These are phyloP conservation scores for Hylia prasina DNA, from an alignment of 2,113 vertebrate genomes.

Conservation along the genomic window DNA sequence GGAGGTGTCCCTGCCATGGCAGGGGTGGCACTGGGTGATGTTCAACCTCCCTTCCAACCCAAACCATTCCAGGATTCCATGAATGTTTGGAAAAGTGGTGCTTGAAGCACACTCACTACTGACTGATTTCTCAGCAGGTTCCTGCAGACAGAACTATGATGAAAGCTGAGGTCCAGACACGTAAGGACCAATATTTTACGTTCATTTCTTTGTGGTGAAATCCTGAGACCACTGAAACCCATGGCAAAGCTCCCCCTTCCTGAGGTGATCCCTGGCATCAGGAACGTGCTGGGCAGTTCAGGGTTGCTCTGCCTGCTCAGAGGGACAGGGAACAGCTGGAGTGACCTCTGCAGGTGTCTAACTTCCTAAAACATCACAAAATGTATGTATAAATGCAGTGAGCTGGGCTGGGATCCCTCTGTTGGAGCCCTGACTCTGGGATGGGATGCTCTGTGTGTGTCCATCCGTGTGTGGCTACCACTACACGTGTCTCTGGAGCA, in stretches of 20 bases:
- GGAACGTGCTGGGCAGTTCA: neutral
- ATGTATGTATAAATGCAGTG: neutral
- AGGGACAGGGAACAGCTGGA: neutral
- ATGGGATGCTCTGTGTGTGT: neutral
- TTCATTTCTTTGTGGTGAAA: neutral
- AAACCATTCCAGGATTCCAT: neutral
- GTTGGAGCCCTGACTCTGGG: neutral
- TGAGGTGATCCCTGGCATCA: neutral
- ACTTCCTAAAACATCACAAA: neutral
- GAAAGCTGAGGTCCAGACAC: neutral
- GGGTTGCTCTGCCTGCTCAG: fast-evolving
- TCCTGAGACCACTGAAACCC: neutral
- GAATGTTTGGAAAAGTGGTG: neutral
- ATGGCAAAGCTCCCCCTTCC: neutral
- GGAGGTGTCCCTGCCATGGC: neutral
- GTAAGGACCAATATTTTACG: neutral
- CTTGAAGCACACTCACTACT: neutral
- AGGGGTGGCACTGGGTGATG: fast-evolving
- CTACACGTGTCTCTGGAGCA: neutral
- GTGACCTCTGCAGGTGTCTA: neutral
- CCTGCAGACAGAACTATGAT: neutral
- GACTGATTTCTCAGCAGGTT: neutral
- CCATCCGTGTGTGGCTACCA: fast-evolving
- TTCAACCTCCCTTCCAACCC: fast-evolving
- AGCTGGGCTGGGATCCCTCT: neutral